Conservation (phyloP, 2,888 invertebrate genomes). For the Hydrotaea diabolus region DNA sequence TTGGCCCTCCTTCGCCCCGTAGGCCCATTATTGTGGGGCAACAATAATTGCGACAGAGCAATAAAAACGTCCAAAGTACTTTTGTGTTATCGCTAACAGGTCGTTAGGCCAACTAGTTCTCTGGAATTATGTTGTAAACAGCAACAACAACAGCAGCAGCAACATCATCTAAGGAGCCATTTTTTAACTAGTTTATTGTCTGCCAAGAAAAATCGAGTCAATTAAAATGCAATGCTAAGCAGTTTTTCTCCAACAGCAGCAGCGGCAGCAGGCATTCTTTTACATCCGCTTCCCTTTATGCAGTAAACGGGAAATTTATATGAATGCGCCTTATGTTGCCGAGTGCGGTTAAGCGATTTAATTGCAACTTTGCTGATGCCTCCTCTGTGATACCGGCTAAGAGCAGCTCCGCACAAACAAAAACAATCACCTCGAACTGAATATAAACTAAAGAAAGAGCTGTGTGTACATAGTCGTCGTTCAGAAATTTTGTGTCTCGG, state of each 20-base stretch:
- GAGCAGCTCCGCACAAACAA: not conserved
- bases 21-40: not conserved
- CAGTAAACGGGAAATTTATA: slow-evolving; percentile 34
- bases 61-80: not conserved
- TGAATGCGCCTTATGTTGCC: slow-evolving; percentile 49
- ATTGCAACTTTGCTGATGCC: slow-evolving; percentile 65
- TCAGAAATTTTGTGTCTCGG: slow-evolving; percentile 62
- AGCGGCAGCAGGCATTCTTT: slow-evolving; percentile 24
- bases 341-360: slow-evolving; percentile 65
- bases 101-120: slow-evolving; percentile 26
- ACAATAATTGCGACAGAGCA: not conserved
- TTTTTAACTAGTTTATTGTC: slow-evolving; percentile 25
- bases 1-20: not conserved
- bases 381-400: slow-evolving; percentile 56
- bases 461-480: not conserved
- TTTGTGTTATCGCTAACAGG: slow-evolving; percentile 33
- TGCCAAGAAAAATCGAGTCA: slow-evolving; percentile 56
- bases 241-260: slow-evolving; percentile 51
- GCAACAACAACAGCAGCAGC: not conserved
- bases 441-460: slow-evolving; percentile 51
- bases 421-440: not conserved
- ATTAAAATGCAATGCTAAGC: slow-evolving; percentile 63
- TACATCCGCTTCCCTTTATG: slow-evolving; percentile 33
- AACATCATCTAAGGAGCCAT: not conserved
- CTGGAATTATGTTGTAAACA: slow-evolving; percentile 1